Base-by-base conservation (phyloP, 2,888 invertebrate species). In the Troides oblongomaculatus region DNA sequence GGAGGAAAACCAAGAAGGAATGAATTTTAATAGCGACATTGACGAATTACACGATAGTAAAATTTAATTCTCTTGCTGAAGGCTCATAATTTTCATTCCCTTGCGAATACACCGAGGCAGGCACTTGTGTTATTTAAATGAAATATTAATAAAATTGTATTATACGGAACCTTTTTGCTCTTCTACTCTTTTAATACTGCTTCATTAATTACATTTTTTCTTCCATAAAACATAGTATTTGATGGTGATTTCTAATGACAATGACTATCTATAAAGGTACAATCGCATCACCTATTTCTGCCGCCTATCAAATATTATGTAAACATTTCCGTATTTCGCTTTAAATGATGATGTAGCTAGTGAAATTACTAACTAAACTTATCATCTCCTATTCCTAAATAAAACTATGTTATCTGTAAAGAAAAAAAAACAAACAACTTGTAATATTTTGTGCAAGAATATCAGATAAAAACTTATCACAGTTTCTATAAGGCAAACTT, bases 41-140 rank as follows among this genome's bases (percentile, higher is more conserved):
- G 60, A 66, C 66, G 59, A 66, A 66, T 66, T 60, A 66, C 53
- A 66, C 39, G 66, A 59, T 61, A 61, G 46, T 66, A 66, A 66
- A 66, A 66, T 66, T 66, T 66, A 30, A 66, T 66, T 66, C 59
- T 53, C 66, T 61, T 60, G 60, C 60, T 66, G 66, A 66, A 66
- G 30, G 66, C n/a, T 50, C 59, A 60, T 59, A 60, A 66, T 66
- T 18, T 66, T 66, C 53, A 50, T 66, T 66, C 43, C 65, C 58
- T 30, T n/a, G 66, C n/a, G 60, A 66, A 66, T 53, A 60, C 25
- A 60, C 60, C 53, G 60, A 50, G 53, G 21, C 21, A 60, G 66
- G 53, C 60, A 36, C 50, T 36, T 18, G 59, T 66, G 50, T 60
- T 61, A 66, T 66, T 60, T 66, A 60, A 66, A 60, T 66, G 60